Conservation (phyloP, 2,888 invertebrate species). For the Cheilosia vernalis region DNA sequence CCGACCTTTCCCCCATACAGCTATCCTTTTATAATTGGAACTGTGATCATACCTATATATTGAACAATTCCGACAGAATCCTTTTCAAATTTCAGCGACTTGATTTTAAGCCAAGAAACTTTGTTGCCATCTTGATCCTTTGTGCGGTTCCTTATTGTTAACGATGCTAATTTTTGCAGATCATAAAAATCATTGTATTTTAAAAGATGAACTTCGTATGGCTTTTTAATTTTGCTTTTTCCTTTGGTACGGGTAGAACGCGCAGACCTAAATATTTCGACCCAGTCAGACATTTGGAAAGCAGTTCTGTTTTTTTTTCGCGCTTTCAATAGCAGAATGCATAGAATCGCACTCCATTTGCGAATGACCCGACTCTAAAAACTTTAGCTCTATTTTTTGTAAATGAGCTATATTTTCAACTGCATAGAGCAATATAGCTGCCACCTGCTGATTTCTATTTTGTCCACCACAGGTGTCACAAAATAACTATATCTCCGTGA, state of each 20-base stretch:
- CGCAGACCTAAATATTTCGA: no score
- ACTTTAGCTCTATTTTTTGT: no score
- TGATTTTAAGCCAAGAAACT: background rate
- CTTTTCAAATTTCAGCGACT: background rate
- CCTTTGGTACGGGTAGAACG: no score
- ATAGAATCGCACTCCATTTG: no score
- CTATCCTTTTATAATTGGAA: background rate
- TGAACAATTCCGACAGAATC: background rate
- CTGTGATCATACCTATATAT: slow-evolving; percentile 2
- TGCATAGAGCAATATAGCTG: background rate
- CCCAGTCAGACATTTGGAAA: no score
- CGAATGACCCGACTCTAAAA: no score
- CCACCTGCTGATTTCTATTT: no score
- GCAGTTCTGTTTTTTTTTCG: no score
- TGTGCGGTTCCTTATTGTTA: slow-evolving; percentile 6
- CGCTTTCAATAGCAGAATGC: no score
- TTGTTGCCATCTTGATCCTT: slow-evolving; percentile 7
- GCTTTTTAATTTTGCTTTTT: background rate
- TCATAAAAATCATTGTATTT: slow-evolving; percentile 6
- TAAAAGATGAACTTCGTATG: slow-evolving; percentile 3
- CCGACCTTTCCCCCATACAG: slow-evolving; percentile 4
- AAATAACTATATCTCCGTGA: no score
- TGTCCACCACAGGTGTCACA: no score
- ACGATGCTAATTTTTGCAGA: background rate
- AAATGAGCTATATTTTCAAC: background rate